Evolutionary conservation across 2,113 vertebrate genomes (phyloP).

Genomic region (Zosterops lateralis): DNA sequence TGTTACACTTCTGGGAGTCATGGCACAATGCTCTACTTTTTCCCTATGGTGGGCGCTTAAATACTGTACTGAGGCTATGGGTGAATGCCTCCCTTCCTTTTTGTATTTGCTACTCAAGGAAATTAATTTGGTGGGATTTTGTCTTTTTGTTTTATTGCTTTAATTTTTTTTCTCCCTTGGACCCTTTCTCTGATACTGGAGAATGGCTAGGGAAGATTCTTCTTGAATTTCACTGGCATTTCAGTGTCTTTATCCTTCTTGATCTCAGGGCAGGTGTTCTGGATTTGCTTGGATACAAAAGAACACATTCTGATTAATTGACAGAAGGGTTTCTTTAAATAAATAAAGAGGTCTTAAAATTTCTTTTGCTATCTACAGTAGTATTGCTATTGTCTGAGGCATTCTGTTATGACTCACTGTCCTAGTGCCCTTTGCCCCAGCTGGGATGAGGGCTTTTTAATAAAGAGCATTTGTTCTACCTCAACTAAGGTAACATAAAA

Average conservation of each 20-base stretch:
- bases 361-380: background rate
- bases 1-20: background rate
- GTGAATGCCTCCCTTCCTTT: background rate
- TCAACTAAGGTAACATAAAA: background rate
- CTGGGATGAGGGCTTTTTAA: background rate
- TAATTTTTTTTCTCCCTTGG: fast-evolving
- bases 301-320: background rate
- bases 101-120: background rate
- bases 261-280: background rate
- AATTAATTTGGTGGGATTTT: background rate
- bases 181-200: background rate
- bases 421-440: background rate
- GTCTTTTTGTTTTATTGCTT: background rate
- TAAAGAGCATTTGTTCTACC: background rate
- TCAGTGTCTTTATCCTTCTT: background rate
- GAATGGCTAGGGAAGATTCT: background rate
- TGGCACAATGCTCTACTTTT: background rate
- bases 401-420: background rate
- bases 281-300: background rate
- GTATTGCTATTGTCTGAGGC: background rate
- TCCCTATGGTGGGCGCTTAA: background rate
- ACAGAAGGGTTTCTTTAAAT: background rate
- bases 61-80: background rate
- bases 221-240: background rate
- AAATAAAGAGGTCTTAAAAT: background rate